Percentiles rank a stretch among this genome's conserved stretches.
These are phyloP conservation scores for Paraplagusia blochii DNA, from an alignment of 2,113 vertebrate species.

Conservation along the genomic window DNA sequence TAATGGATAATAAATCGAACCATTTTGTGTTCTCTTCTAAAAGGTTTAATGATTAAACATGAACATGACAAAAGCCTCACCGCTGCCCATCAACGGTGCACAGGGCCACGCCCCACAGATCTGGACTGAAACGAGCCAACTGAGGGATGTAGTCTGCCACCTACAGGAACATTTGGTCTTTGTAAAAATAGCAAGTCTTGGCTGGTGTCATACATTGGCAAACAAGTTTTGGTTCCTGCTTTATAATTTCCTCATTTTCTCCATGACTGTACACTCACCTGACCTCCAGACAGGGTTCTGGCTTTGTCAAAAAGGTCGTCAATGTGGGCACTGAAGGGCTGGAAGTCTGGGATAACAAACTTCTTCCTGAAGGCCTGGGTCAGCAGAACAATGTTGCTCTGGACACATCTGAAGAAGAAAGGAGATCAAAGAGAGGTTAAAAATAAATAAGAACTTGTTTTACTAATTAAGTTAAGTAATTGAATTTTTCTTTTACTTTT, in stretches of 20 bases:
- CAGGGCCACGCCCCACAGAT: slow-evolving; percentile 93
- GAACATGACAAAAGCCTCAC: slow-evolving; percentile 56
- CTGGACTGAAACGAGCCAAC: slow-evolving; percentile 95
- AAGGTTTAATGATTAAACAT: neutral
- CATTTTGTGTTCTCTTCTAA: neutral
- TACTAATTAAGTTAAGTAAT: too few relatives aligned
- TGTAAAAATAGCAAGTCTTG: neutral
- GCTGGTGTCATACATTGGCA: neutral
- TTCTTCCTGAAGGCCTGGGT: slow-evolving; percentile 98
- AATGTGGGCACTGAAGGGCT: slow-evolving; percentile 92
- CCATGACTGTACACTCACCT: slow-evolving; percentile 71
- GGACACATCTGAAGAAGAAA: slow-evolving; percentile 84
- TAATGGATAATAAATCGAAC: neutral
- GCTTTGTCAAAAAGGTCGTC: slow-evolving; percentile 90
- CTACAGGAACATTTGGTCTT: slow-evolving; percentile 64
- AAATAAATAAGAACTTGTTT: too few relatives aligned
- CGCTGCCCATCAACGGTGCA: slow-evolving; percentile 98
- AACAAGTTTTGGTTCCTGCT: neutral
- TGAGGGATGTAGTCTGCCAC: slow-evolving; percentile 99
- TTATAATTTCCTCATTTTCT: neutral
- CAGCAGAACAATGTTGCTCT: slow-evolving; percentile 97
- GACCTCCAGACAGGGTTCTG: slow-evolving; percentile 89
- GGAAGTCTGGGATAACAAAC: slow-evolving; percentile 98
- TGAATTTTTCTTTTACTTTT: too few relatives aligned
- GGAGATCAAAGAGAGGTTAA: neutral